Conservation (phyloP, 2,797 vertebrate genomes). For the Nannoperca australis region DNA sequence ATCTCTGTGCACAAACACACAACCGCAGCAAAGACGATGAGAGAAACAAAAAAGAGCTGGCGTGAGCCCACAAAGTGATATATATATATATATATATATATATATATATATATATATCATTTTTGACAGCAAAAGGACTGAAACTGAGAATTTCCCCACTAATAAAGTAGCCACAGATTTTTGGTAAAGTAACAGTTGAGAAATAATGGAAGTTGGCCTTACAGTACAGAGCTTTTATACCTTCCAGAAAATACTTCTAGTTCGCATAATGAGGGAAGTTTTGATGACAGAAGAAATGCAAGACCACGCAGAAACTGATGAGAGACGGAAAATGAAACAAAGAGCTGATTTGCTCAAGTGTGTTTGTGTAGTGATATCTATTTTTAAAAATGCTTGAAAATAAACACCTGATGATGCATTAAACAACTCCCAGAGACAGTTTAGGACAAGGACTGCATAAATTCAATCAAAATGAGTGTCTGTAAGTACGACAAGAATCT, state of each 20-base stretch:
- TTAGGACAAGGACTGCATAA: not conserved
- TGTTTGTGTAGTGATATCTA: not conserved
- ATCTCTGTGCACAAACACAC: too few species aligned
- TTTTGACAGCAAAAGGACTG: accelerated
- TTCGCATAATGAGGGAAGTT: conserved; percentile 18
- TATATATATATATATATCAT: too few species aligned
- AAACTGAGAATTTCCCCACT: not conserved
- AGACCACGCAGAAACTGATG: conserved; percentile 9
- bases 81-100: too few species aligned
- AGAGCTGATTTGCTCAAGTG: not conserved
- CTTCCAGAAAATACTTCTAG: not conserved
- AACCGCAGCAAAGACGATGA: too few species aligned
- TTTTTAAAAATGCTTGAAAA: not conserved
- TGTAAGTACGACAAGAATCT: not conserved
- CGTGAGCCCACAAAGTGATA: too few species aligned
- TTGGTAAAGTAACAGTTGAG: not conserved
- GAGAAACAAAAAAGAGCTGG: too few species aligned
- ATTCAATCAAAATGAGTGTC: not conserved
- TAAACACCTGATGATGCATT: not conserved
- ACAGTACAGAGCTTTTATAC: not conserved
- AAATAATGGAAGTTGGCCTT: conserved; percentile 36
- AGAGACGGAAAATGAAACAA: conserved; percentile 11
- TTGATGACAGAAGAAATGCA: not conserved
- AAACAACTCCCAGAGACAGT: not conserved
- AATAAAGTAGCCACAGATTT: not conserved